phyloP scores from a whole-genome alignment of 2,888 invertebrate genomes.

The Andrena marginata region DNA sequence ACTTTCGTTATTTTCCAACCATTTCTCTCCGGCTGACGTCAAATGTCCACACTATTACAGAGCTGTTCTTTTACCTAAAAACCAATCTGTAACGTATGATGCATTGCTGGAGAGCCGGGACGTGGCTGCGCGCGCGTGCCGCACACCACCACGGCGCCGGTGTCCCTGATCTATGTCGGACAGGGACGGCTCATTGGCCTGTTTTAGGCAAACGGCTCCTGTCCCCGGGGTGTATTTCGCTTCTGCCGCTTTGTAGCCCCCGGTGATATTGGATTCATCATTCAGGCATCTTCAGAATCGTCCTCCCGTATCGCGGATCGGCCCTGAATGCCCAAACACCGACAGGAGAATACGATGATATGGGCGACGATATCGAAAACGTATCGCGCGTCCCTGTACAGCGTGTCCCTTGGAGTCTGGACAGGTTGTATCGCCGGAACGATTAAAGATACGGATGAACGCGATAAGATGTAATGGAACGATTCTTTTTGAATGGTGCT shows the following conservation, averaged over 20 bases:
- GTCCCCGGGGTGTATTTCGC: conserved; percentile 76
- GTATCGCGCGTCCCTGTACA: neutral
- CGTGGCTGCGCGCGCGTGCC: conserved; percentile 13
- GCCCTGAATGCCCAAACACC: neutral
- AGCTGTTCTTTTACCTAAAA: conserved; percentile 66
- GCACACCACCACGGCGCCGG: conserved; percentile 47
- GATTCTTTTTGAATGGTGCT: neutral
- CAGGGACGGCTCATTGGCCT: conserved; percentile 72
- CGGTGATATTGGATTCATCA: conserved; percentile 76
- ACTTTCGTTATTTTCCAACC: conserved; percentile 74
- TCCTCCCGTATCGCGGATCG: conserved; percentile 28
- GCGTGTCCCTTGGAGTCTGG: neutral
- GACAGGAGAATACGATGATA: conserved; percentile 18
- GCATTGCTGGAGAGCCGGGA: conserved; percentile 51
- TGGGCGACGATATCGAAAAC: conserved; percentile 13
- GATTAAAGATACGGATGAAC: conserved; percentile 5
- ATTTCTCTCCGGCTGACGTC: conserved; percentile 67
- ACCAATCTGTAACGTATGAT: conserved; percentile 73
- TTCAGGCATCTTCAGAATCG: conserved; percentile 73
- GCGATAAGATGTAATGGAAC: conserved; percentile 14
- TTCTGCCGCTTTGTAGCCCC: conserved; percentile 63
- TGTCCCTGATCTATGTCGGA: conserved; percentile 66
- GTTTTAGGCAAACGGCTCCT: conserved; percentile 74
- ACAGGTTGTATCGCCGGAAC: neutral
- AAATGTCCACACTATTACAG: conserved; percentile 66